These are phyloP conservation scores for Odontomyia ornata DNA, from an alignment of 2,888 invertebrate genomes.

Conservation along the genomic window DNA sequence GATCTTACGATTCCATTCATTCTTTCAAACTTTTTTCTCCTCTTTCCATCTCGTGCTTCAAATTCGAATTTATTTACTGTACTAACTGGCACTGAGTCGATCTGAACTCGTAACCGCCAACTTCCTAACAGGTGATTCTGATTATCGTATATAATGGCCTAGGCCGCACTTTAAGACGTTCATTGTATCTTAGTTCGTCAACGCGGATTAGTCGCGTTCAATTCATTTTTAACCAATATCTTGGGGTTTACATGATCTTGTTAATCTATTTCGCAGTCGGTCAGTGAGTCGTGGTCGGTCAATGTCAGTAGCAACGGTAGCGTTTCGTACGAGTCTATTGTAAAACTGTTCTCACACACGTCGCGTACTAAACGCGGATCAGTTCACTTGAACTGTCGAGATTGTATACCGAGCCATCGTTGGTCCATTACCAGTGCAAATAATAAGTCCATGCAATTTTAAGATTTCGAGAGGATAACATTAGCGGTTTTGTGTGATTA, in stretches of 20 bases:
- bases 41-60: slow-evolving; percentile 21
- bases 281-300: slow-evolving; percentile 30
- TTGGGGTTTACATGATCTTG: not conserved
- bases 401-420: not conserved
- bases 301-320: not conserved
- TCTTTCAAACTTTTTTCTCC: slow-evolving; percentile 26
- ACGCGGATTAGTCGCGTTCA: slow-evolving; percentile 38
- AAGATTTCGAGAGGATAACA: slow-evolving; percentile 37
- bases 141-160: slow-evolving; percentile 47
- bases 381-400: not conserved
- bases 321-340: not conserved
- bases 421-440: slow-evolving; percentile 32
- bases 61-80: slow-evolving; percentile 12
- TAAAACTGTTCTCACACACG: not conserved
- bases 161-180: slow-evolving; percentile 43
- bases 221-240: slow-evolving; percentile 24
- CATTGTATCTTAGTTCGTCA: slow-evolving; percentile 48
- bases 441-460: slow-evolving; percentile 29
- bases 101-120: slow-evolving; percentile 30
- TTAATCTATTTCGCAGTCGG: slow-evolving; percentile 21
- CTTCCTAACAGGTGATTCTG: slow-evolving; percentile 42
- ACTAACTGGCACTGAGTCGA: slow-evolving; percentile 17
- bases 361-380: not conserved
- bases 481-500: slow-evolving; percentile 35
- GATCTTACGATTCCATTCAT: slow-evolving; percentile 44